Evolutionary conservation across 2,113 vertebrate species (phyloP), one percentile per base, ranked within the genome.

Genomic region (Melanerpes formicivorus): DNA sequence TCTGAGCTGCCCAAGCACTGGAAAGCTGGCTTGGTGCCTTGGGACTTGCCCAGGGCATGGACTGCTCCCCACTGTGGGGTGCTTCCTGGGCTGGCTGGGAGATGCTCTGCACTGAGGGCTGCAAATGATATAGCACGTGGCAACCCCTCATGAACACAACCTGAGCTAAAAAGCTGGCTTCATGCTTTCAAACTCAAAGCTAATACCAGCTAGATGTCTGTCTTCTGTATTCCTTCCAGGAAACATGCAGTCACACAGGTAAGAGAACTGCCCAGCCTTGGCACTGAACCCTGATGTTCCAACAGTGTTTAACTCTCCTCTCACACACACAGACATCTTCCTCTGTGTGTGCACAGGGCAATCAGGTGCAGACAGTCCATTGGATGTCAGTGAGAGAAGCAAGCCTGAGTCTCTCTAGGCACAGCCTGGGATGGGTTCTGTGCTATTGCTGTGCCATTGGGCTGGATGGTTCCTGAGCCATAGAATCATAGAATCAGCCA

Each of bases 381-480:
- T 1, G 3, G 56, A 40, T n/a, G 56, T 15, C 90, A 58, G 29
- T 2, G 42, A 78, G 72, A 85, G 40, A 84, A 58, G 59, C 29
- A 64, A 92, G 62, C 17, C 69, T 69, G 66, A 60, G 21, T 55
- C 56, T 79, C 88, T 93, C 75, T 30, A 81, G 84, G 87, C 72
- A 29, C 37, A 75, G 37, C 59, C 60, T 89, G 84, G 90, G 83
- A 85, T 14, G 50, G 64, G 27, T 92, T 91, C 92, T 77, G 74
- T 40, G 37, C 44, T 15, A 87, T 26, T 52, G 27, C 74, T 88
- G 30, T 62, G 77, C 19, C 44, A 90, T 94, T 92, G 84, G 80
- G 52, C 78, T 76, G 62, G 18, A 4, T 72, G 84, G n/a, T 67
- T 40, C 40, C 40, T 40, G 40, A 40, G 40, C 40, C 40, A 40